Conservation (phyloP, 1,140 invertebrate genomes). For the Scaptodrosophila lebanonensis region DNA sequence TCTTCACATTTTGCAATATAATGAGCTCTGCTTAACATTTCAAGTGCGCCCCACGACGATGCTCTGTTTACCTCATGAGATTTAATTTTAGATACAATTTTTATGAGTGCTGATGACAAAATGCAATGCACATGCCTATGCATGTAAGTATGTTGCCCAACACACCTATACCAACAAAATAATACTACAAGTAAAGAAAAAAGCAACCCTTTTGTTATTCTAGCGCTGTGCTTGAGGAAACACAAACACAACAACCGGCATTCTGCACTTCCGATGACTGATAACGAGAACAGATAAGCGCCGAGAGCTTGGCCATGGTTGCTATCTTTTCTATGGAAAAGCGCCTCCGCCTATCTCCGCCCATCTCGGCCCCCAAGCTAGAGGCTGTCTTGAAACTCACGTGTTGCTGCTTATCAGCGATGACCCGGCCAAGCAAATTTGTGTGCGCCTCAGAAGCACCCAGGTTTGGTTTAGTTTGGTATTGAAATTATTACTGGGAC, state of each 20-base stretch:
- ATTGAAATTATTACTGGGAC: too few relatives aligned
- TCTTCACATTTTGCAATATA: too few relatives aligned
- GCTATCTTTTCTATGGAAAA: conserved; percentile 27
- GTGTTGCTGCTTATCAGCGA: conserved; percentile 46
- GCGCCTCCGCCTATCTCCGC: too few relatives aligned
- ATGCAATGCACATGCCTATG: conserved; percentile 52
- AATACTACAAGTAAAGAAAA: neutral
- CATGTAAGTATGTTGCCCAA: conserved; percentile 6
- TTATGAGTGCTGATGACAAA: conserved; percentile 59
- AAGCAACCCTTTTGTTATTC: conserved; percentile 46
- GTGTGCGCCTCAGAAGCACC: too few relatives aligned
- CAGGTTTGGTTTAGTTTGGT: too few relatives aligned
- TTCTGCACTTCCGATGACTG: conserved; percentile 36
- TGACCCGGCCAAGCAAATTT: too few relatives aligned
- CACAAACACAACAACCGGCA: conserved; percentile 38
- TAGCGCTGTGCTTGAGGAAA: conserved; percentile 16
- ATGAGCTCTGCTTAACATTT: conserved; percentile 23
- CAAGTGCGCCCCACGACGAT: too few relatives aligned
- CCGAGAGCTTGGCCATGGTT: conserved; percentile 6
- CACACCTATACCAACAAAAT: neutral
- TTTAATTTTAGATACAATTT: conserved; percentile 65
- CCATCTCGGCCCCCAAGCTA: neutral
- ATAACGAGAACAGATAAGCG: conserved; percentile 53
- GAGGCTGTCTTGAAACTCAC: conserved; percentile 14
- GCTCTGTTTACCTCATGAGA: conserved; percentile 35